A percentile compares a stretch with the other conserved stretches of the same genome.
These are phyloP conservation scores for Penelope pileata DNA, from an alignment of 2,113 vertebrate species.

Conservation along the genomic window DNA sequence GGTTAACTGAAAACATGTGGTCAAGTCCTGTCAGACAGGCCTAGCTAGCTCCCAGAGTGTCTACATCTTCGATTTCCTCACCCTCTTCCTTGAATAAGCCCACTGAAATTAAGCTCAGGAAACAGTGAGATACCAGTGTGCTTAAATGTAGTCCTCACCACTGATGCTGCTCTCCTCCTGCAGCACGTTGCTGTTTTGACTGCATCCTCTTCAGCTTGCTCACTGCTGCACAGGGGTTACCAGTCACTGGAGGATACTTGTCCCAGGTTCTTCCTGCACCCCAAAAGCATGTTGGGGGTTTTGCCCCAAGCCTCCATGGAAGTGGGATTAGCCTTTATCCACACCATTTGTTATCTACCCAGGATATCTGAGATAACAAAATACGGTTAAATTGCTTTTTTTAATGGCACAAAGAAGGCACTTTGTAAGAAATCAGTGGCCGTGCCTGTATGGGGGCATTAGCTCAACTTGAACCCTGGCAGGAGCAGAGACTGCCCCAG, in stretches of 20 bases:
- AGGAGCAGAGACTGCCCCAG: not conserved
- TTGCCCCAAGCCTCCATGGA: not conserved
- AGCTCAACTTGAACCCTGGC: not conserved
- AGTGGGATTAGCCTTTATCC: not conserved
- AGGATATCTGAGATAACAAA: not conserved
- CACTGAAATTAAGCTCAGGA: conserved; percentile 12
- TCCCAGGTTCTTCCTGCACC: not conserved
- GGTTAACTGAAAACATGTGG: conserved; percentile 44
- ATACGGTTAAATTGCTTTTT: not conserved
- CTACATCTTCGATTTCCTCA: not conserved
- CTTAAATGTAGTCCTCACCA: not conserved
- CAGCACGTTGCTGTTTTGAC: not conserved
- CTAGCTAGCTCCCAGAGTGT: not conserved
- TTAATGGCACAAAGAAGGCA: not conserved
- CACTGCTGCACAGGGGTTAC: not conserved
- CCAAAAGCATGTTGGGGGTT: not conserved
- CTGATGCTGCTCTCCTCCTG: not conserved
- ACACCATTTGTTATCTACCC: not conserved
- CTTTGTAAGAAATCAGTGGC: not conserved
- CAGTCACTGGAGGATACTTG: not conserved
- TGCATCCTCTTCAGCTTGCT: not conserved
- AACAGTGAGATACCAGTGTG: not conserved
- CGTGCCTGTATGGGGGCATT: not conserved
- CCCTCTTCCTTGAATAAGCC: not conserved
- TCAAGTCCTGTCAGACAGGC: not conserved